Conservation (phyloP, 2,797 vertebrate species). For the Crypturellus tataupa region DNA sequence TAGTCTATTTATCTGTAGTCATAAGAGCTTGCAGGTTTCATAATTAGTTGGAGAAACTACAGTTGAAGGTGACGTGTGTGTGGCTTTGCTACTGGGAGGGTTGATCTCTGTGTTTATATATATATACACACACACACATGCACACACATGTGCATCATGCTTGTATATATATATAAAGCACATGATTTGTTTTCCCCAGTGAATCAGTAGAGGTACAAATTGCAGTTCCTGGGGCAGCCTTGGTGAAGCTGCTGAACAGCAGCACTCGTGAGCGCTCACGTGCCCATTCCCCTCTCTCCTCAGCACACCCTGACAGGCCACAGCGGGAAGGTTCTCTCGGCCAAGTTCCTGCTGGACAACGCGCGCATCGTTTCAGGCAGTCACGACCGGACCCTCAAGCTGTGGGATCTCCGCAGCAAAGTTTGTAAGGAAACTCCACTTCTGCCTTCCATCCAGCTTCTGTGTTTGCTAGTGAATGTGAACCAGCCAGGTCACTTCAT, state of each 20-base stretch:
- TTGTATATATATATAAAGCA: too few species aligned
- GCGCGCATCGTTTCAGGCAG: slow-evolving; percentile 95
- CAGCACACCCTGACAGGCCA: slow-evolving; percentile 97
- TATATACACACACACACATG: too few species aligned
- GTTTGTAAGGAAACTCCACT: slow-evolving; percentile 87
- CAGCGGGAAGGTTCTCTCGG: slow-evolving; percentile 95
- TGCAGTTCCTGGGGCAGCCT: not conserved
- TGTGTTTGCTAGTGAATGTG: not conserved
- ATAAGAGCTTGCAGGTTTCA: not conserved
- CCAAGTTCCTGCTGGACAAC: slow-evolving; percentile 96
- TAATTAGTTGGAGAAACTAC: not conserved
- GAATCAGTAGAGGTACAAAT: not conserved
- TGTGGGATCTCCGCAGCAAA: slow-evolving; percentile 99
- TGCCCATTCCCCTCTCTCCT: not conserved
- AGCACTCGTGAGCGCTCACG: not conserved
- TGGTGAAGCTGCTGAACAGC: not conserved
- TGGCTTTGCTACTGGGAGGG: not conserved
- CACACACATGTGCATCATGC: too few species aligned
- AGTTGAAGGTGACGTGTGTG: not conserved
- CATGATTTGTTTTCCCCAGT: not conserved
- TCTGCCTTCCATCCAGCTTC: not conserved
- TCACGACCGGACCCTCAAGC: slow-evolving; percentile 96
- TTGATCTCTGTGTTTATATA: not conserved
- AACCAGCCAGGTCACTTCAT: not conserved
- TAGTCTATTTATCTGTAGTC: too few species aligned